Evolutionary conservation across 2,888 invertebrate genomes (phyloP), one percentile per base, ranked within the genome.

Genomic region (Eremobia ochroleuca): DNA sequence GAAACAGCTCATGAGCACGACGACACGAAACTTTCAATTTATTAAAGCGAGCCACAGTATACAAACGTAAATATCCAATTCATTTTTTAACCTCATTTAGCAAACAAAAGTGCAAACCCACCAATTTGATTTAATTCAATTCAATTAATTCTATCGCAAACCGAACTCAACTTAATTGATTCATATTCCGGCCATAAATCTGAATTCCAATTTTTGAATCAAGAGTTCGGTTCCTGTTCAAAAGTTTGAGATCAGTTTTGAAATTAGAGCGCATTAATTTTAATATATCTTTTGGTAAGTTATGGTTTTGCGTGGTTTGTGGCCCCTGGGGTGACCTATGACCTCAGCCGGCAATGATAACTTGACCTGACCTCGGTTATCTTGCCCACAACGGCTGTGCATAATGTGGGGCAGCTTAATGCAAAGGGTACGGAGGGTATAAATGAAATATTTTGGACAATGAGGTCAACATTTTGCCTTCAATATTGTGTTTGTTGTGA

Each of bases 291-390:
- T 61, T 37, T 21, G 21, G 49, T 75, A 64, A 70, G 64, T 64
- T 46, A 67, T 58, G 25, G 40, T 34, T 61, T 61, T 34, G 25
- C 11, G 31, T 61, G 4, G 25, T 73, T 49, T 21, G 61, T 55
- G 65, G 25, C 13, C 28, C 61, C 52, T 49, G 71, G 76, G 28
- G 46, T 55, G 83, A 77, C 66, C 43, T 64, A 52, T 76, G 71
- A 72, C 76, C 73, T 86, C 79, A 68, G 58, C 55, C 43, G 49
- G 61, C 28, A 71, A 73, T 77, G 73, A 85, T 85, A 61, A 67
- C 74, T 77, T 75, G 83, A 78, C 85, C 78, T 75, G 85, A 82
- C 85, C 83, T 71, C 85, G 28, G 82, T 52, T 67, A 85, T 85
- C 85, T 77, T 78, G 55, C 25, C 67, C 67, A 64, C 82, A 82